phyloP scores from a whole-genome alignment of 2,797 vertebrate genomes.

The Sebastes oblongus region DNA sequence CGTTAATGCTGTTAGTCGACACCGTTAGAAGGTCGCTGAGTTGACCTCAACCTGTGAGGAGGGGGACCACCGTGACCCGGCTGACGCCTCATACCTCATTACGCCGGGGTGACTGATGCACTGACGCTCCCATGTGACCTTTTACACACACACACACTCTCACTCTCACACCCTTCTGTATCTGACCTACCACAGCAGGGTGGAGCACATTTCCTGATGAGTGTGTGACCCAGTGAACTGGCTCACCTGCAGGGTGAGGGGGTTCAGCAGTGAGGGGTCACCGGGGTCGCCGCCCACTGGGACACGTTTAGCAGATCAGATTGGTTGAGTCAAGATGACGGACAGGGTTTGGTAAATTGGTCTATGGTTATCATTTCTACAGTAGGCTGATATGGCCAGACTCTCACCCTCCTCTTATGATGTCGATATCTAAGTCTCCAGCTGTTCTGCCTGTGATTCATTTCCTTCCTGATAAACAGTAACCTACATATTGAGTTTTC shows the following conservation, averaged over 20 bases:
- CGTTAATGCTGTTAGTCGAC: background rate
- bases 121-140: slow-evolving; percentile 8
- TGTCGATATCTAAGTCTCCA: background rate
- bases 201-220: background rate
- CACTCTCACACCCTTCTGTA: background rate
- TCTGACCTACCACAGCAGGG: background rate
- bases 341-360: background rate
- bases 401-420: too few species aligned
- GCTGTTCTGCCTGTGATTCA: background rate
- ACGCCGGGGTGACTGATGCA: background rate
- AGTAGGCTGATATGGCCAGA: too few species aligned
- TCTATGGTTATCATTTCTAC: too few species aligned
- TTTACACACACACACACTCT: background rate
- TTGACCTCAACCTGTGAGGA: background rate
- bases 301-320: background rate
- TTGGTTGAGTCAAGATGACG: background rate
- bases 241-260: background rate
- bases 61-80: background rate
- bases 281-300: background rate
- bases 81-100: slow-evolving; percentile 19
- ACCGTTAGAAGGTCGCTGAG: background rate
- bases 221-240: slow-evolving; percentile 11
- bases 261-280: background rate
- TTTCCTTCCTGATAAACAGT: background rate
- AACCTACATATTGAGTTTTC: background rate